Base-by-base conservation (phyloP, 2,113 vertebrate species). In the Dicentrarchus labrax region DNA sequence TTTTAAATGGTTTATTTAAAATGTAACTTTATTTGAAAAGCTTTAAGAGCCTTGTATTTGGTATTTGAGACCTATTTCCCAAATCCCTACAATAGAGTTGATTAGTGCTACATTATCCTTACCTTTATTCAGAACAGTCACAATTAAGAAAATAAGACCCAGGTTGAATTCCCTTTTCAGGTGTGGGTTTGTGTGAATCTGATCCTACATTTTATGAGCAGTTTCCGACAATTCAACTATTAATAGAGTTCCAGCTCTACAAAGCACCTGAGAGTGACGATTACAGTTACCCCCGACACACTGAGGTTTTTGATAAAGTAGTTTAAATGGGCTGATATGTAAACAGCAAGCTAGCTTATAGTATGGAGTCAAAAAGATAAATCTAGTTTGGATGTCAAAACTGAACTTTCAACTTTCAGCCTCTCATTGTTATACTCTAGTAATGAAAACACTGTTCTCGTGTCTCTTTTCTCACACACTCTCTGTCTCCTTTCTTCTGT, bases 1-100 rank as follows among this genome's bases (percentile, higher is more conserved):
- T 68, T 77, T 56, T 45, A 56, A 45, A 47, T 36, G 11, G 30
- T 50, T 68, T 38, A 17, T 68, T 15, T 50, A 61, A 74, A 50
- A n/a, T 51, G 2, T 22, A 38, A 16, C 17, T 45, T 43, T 3
- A 51, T 24, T 64, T 65, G 15, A 6, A 65, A 43, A 64, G 5
- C 15, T 53, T 47, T 65, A 64, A 8, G 38, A 39, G 8, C 2
- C 15, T 51, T 76, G 13, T 21, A 53, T 8, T 21, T 53, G 7
- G 51, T 51, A 51, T 19, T 50, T 50, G 12, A 50, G 4, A n/a
- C 6, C 16, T 22, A 6, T 57, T 67, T 45, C 3, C 10, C 15
- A 39, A 48, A 68, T 47, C 19, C 9, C 8, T 78, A 60, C 12
- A 50, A 39, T 19, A 1, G 30, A 76, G n/a, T 8, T 56, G 62